Evolutionary conservation across 2,113 vertebrate genomes (phyloP).

Genomic region (Isurus oxyrinchus): DNA sequence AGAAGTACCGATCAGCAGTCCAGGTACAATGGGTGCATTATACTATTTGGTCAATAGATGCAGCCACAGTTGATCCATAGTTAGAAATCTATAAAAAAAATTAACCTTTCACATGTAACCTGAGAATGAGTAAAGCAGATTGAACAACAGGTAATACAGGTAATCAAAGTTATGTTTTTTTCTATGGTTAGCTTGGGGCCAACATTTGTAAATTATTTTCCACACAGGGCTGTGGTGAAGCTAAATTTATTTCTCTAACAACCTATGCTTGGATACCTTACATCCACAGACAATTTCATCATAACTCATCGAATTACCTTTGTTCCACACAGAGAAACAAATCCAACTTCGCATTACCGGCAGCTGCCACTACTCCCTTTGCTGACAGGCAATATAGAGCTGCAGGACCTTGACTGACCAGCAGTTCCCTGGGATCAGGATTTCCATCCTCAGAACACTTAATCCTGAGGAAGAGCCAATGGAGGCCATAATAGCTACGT

Average conservation of each 20-base stretch:
- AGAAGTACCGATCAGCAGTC: neutral
- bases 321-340: neutral
- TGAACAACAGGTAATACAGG: neutral
- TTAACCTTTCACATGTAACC: neutral
- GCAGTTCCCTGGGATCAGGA: no score
- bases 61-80: neutral
- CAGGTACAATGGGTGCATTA: neutral
- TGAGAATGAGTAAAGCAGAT: neutral
- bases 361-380: no score
- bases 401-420: no score
- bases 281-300: neutral
- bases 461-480: no score
- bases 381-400: no score
- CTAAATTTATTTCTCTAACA: neutral
- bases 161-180: neutral
- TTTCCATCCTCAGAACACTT: no score
- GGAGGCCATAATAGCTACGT: no score
- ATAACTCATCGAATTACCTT: neutral
- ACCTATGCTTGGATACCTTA: neutral
- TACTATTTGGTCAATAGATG: neutral
- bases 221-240: neutral
- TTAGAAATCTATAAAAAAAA: neutral
- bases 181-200: neutral
- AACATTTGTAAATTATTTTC: neutral
- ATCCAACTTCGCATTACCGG: neutral